Conservation (phyloP, 2,797 vertebrate species). For the Fratercula arctica region DNA sequence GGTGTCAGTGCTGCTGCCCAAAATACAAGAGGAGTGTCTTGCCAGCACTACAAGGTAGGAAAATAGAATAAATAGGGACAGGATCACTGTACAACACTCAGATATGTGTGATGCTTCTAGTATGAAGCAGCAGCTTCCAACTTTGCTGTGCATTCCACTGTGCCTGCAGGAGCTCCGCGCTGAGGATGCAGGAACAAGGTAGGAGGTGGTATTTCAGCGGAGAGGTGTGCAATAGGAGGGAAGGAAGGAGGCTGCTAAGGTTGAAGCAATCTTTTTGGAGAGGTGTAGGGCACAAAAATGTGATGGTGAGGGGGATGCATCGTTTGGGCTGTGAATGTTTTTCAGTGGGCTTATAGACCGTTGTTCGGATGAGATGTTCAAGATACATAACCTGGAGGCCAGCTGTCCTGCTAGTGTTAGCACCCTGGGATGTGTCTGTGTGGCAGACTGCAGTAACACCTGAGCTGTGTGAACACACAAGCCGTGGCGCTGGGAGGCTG, state of each 20-base stretch:
- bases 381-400: neutral
- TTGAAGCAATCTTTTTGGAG: neutral
- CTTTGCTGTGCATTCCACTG: neutral
- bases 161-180: neutral
- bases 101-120: neutral
- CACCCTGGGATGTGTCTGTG: neutral
- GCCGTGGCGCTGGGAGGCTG: fast-evolving
- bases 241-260: neutral
- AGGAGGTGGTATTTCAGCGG: neutral
- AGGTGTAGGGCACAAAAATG: neutral
- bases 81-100: neutral
- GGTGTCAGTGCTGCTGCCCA: neutral
- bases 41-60: neutral
- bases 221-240: neutral
- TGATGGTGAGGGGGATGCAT: neutral
- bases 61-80: neutral
- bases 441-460: neutral
- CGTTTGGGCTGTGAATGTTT: neutral
- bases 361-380: neutral
- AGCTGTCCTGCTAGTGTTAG: neutral
- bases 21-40: neutral
- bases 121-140: neutral
- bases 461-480: neutral
- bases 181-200: neutral
- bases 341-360: neutral